These are phyloP conservation scores for Halichondria panicea DNA, from an alignment of 37 sponge, comb jelly and placozoan species.

Conservation along the genomic window DNA sequence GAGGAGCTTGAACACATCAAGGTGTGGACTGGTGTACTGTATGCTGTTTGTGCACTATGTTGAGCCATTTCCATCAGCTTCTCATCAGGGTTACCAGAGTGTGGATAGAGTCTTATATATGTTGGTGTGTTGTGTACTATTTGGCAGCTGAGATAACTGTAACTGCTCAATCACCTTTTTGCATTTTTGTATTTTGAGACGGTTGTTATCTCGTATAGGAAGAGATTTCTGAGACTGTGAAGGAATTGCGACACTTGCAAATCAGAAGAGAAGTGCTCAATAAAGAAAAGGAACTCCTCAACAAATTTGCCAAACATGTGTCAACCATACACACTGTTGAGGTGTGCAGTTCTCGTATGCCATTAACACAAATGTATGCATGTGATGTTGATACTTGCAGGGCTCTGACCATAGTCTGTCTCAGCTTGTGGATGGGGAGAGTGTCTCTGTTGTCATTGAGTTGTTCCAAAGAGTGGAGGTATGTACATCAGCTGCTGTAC, in stretches of 20 bases:
- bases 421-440: constrained; percentile 14
- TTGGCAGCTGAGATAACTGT: background rate
- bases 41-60: no score
- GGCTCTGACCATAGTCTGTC: background rate
- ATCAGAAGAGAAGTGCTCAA: constrained; percentile 29
- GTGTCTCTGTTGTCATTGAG: constrained; percentile 23
- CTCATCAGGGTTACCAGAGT: no score
- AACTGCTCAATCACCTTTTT: background rate
- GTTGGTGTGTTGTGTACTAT: no score
- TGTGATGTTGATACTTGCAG: background rate
- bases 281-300: constrained; percentile 28
- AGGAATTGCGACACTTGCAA: constrained; percentile 3
- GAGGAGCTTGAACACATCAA: constrained; percentile 15
- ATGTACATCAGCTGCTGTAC: background rate
- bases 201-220: background rate
- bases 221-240: constrained; percentile 15
- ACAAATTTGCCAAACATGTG: constrained; percentile 27
- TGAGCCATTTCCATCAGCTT: no score
- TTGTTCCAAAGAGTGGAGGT: constrained; percentile 34
- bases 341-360: constrained; percentile 4
- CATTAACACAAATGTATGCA: background rate
- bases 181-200: background rate
- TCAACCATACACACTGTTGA: constrained; percentile 21
- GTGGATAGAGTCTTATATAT: no score
- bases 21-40: no score